Base-by-base conservation (phyloP, 2,113 vertebrate genomes). In the Semicossyphus pulcher region DNA sequence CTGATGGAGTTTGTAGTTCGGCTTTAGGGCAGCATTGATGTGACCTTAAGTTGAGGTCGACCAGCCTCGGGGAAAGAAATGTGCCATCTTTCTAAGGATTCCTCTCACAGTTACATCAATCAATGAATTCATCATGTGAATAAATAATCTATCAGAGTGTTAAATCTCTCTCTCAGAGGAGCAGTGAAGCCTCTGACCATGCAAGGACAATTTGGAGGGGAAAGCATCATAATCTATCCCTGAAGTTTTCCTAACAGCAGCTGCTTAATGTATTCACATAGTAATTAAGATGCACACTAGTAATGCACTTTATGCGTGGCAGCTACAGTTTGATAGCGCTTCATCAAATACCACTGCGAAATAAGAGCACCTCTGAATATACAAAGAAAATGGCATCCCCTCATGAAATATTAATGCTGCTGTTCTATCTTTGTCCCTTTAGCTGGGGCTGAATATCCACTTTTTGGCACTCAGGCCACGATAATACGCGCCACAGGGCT, bases 391-490 rank as follows among this genome's bases (percentile, higher is more conserved):
- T 62, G 59, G 41, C 66, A 47, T 67, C 26, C 7, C 65, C 62
- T 75, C 60, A 82, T 90, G 76, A 86, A 86, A 84, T 82, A 84
- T 87, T 87, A 78, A 87, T 86, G 72, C 60, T 7, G 0, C 7
- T 56, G 81, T 86, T 83, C 83, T 82, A 52, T 81, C 73, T 88
- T 66, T 72, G 74, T 86, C 77, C 51, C 80, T 29, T 86, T 39
- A 69, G 65, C 72, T 76, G 53, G 59, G 49, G 23, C 48, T 72
- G 82, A 87, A 84, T 80, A 84, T 76, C 60, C 84, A 88, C 86
- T 85, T 81, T 78, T 78, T 70, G 74, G 83, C 80, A 73, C 78
- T 53, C 20, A 2, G 72, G 66, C 74, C 49, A 51, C 69, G 62
- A 66, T 60, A 51, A 61, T 42, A 64, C 52, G 67, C 63, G 10